Conservation (phyloP, 1,140 invertebrate species). For the Procambarus virginalis region DNA sequence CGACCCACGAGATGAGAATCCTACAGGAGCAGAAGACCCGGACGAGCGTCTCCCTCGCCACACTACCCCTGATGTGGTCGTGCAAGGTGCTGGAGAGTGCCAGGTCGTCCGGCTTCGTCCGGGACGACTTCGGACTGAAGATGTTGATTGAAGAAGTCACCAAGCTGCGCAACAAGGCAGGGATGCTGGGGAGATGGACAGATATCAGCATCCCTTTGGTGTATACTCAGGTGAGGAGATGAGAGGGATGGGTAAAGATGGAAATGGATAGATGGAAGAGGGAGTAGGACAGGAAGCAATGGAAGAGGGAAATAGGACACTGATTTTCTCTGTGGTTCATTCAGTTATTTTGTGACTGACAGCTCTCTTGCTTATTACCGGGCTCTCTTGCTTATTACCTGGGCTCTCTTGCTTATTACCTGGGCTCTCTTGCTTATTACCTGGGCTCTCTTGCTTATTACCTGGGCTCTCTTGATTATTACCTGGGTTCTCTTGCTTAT, state of each 20-base stretch:
- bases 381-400: no score
- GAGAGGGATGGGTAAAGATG: neutral
- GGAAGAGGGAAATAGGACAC: neutral
- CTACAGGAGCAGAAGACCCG: constrained; percentile 10
- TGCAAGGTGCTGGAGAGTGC: constrained; percentile 67
- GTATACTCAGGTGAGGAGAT: constrained; percentile 37
- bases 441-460: no score
- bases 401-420: no score
- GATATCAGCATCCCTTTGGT: constrained; percentile 57
- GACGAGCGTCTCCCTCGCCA: constrained; percentile 27
- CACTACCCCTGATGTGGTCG: constrained; percentile 67
- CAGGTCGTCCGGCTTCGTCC: constrained; percentile 49
- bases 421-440: no score
- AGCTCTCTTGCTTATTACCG: no score
- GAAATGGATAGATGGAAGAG: neutral
- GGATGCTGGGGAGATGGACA: constrained; percentile 47
- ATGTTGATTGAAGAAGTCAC: constrained; percentile 20
- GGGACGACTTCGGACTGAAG: constrained; percentile 25
- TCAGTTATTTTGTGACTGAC: no score
- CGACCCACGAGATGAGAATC: constrained; percentile 14
- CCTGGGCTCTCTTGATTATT: no score
- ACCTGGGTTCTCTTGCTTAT: no score
- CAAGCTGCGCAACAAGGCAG: constrained; percentile 11
- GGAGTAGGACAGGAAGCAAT: no score
- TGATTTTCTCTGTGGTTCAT: no score